A percentile compares a stretch with the other conserved stretches of the same genome.
These are phyloP conservation scores for Hiodon alosoides DNA, from an alignment of 2,113 vertebrate species.

Conservation along the genomic window DNA sequence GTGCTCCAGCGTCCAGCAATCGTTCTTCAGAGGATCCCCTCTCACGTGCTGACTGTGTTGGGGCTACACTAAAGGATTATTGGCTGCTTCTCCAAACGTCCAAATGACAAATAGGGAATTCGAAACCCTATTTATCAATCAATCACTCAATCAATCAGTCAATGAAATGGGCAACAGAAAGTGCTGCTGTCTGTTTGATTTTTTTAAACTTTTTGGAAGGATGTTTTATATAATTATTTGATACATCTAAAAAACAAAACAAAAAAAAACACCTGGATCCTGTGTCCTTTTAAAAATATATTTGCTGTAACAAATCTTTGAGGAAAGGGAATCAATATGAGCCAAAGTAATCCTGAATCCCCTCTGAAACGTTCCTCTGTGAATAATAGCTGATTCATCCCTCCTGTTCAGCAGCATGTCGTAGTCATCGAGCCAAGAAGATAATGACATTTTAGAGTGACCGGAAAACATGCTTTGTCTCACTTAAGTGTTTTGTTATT, in stretches of 20 bases:
- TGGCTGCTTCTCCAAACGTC: too few species aligned
- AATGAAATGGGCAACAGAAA: conserved; percentile 20
- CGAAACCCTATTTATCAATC: conserved; percentile 17
- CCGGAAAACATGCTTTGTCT: conserved; percentile 45
- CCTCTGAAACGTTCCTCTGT: conserved; percentile 36
- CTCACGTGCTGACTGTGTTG: too few species aligned
- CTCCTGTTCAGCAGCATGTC: conserved; percentile 37
- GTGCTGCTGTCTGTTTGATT: too few species aligned
- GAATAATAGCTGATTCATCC: conserved; percentile 31
- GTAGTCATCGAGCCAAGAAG: conserved; percentile 42
- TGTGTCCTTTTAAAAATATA: conserved; percentile 32
- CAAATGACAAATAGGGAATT: too few species aligned
- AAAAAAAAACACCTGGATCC: conserved; percentile 30
- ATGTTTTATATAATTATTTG: conserved; percentile 12
- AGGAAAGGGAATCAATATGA: conserved; percentile 42
- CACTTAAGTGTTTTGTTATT: conserved; percentile 32
- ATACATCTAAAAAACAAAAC: conserved; percentile 46
- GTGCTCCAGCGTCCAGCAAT: too few species aligned
- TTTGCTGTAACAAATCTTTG: conserved; percentile 36
- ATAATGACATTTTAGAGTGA: conserved; percentile 44
- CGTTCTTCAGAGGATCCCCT: too few species aligned
- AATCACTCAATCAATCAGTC: conserved; percentile 43
- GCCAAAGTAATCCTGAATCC: conserved; percentile 29
- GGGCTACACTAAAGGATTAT: too few species aligned
- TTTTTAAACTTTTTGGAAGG: too few species aligned